Conservation (phyloP, 2,797 vertebrate genomes). For the Silurus aristotelis region DNA sequence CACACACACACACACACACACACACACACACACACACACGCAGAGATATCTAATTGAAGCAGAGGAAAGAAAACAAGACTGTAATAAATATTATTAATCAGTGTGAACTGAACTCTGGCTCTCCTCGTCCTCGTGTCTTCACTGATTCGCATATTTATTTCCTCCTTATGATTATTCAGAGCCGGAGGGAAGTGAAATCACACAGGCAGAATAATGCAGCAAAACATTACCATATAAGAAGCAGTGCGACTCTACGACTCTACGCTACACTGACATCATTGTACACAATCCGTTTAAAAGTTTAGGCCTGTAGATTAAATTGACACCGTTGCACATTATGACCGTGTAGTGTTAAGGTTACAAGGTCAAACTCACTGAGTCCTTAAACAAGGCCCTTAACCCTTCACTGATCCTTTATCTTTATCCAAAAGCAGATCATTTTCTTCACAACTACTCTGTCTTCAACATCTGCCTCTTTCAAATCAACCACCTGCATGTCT, state of each 20-base stretch:
- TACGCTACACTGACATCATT: constrained; percentile 16
- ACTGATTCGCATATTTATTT: constrained; percentile 24
- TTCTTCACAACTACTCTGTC: too few relatives aligned
- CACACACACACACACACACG: neutral
- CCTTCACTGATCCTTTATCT: too few relatives aligned
- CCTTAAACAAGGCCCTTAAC: too few relatives aligned
- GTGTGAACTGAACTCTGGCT: constrained; percentile 18
- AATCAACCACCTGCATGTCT: too few relatives aligned
- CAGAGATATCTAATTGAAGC: constrained; percentile 9
- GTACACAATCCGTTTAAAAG: too few relatives aligned
- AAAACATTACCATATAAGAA: constrained; percentile 29
- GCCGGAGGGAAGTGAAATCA: constrained; percentile 21
- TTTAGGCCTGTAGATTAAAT: too few relatives aligned
- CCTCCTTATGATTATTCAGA: constrained; percentile 41
- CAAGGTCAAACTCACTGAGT: too few relatives aligned
- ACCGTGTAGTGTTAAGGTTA: too few relatives aligned
- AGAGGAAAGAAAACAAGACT: constrained; percentile 14
- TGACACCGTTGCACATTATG: too few relatives aligned
- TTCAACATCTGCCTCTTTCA: too few relatives aligned
- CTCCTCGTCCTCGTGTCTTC: neutral
- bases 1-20: neutral
- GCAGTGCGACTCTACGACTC: constrained; percentile 10
- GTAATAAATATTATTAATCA: constrained; percentile 34
- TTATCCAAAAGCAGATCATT: too few relatives aligned
- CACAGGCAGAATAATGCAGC: constrained; percentile 17